These are phyloP conservation scores for Tridacna gigas DNA, from an alignment of 2,888 invertebrate genomes.

Conservation along the genomic window DNA sequence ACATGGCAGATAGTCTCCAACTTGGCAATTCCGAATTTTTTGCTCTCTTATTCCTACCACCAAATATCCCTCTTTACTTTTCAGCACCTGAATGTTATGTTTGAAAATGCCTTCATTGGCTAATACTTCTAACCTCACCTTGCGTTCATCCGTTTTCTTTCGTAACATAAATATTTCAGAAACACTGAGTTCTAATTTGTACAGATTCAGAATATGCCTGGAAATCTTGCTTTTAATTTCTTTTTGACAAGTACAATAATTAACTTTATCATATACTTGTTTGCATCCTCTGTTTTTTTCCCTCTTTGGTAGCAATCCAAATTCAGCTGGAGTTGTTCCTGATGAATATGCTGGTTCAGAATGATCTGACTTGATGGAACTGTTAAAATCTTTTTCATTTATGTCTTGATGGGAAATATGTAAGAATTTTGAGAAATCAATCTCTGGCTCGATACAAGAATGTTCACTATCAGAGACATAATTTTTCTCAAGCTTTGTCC, in stretches of 20 bases:
- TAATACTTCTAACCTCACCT: slow-evolving; percentile 44
- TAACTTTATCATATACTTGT: slow-evolving; percentile 56
- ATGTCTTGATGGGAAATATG: too few species aligned
- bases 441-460: too few species aligned
- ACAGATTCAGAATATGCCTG: slow-evolving; percentile 43
- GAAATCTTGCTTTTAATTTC: slow-evolving; percentile 51
- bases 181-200: slow-evolving; percentile 45
- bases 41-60: slow-evolving; percentile 35
- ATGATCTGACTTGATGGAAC: too few species aligned
- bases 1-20: slow-evolving; percentile 41
- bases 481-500: too few species aligned
- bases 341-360: too few species aligned
- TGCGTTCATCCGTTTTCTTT: slow-evolving; percentile 46
- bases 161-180: slow-evolving; percentile 31
- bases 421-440: too few species aligned
- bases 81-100: slow-evolving; percentile 50
- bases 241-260: slow-evolving; percentile 55
- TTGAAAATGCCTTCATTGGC: slow-evolving; percentile 63
- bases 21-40: slow-evolving; percentile 22
- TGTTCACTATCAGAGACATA: too few species aligned
- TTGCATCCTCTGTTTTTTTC: slow-evolving; percentile 31
- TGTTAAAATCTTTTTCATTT: too few species aligned
- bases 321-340: too few species aligned
- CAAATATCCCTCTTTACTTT: slow-evolving; percentile 31
- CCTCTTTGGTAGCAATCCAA: background rate